These are phyloP conservation scores for Anguilla japonica DNA, from an alignment of 2,113 vertebrate genomes.

Conservation along the genomic window DNA sequence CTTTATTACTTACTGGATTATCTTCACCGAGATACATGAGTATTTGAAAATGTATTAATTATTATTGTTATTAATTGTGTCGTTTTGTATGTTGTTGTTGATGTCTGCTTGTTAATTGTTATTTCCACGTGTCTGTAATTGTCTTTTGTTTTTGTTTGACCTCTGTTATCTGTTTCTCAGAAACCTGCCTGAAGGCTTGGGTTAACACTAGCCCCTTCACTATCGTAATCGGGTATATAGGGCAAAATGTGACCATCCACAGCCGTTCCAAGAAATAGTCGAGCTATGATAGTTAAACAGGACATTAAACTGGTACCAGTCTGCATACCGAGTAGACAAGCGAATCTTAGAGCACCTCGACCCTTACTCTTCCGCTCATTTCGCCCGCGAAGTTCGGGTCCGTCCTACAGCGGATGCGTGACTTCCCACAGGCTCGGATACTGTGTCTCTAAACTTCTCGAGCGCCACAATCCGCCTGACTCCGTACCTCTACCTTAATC, in stretches of 20 bases:
- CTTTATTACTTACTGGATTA: too few species aligned
- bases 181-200: background rate
- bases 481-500: constrained; percentile 29
- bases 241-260: constrained; percentile 3
- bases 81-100: too few species aligned
- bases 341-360: background rate
- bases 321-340: background rate
- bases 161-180: background rate
- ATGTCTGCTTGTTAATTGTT: background rate
- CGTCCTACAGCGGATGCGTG: background rate
- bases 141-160: background rate
- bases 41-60: background rate
- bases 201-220: background rate
- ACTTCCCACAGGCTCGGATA: background rate
- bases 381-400: background rate
- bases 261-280: background rate
- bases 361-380: constrained; percentile 16
- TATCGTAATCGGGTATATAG: background rate
- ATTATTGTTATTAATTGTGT: background rate
- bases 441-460: background rate
- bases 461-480: background rate
- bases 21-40: background rate
- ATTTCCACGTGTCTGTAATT: background rate
- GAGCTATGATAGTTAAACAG: too few species aligned
- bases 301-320: constrained; percentile 19